Conservation (phyloP, 2,888 invertebrate species). For the Torymus tubicola region DNA sequence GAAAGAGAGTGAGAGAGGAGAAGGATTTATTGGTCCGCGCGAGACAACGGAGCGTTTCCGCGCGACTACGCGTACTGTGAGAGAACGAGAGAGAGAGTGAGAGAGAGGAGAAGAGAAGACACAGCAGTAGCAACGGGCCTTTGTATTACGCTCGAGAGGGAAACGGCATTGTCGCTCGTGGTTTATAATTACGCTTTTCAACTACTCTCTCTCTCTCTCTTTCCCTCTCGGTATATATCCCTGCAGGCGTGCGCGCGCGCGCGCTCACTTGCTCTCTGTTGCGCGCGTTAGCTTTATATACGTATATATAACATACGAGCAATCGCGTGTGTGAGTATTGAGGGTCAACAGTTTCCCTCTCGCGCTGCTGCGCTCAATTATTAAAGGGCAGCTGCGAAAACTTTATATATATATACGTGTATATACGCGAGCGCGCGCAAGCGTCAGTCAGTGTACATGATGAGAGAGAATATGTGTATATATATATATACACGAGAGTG, state of each 20-base stretch:
- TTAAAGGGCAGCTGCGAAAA: not conserved
- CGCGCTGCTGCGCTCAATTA: conserved; percentile 9
- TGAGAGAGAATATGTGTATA: no score
- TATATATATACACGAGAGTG: no score
- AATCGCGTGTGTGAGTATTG: not conserved
- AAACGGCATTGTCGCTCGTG: not conserved
- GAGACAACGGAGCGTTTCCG: no score
- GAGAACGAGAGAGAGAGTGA: no score
- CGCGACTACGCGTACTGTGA: no score
- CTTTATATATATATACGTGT: not conserved
- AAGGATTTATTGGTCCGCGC: no score
- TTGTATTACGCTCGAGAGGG: not conserved
- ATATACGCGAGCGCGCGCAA: no score
- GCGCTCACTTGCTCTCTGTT: conserved; percentile 2
- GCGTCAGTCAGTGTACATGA: no score
- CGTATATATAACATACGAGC: not conserved
- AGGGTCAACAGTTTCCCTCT: conserved; percentile 29
- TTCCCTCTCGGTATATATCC: not conserved
- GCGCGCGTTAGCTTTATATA: not conserved
- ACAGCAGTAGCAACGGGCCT: not conserved
- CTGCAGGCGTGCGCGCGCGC: not conserved
- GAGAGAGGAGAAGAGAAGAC: no score
- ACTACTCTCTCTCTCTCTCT: not conserved
- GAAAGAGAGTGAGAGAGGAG: no score
- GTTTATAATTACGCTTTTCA: no score